These are phyloP conservation scores for Cryptus armator DNA, from an alignment of 2,888 invertebrate species.

Conservation along the genomic window DNA sequence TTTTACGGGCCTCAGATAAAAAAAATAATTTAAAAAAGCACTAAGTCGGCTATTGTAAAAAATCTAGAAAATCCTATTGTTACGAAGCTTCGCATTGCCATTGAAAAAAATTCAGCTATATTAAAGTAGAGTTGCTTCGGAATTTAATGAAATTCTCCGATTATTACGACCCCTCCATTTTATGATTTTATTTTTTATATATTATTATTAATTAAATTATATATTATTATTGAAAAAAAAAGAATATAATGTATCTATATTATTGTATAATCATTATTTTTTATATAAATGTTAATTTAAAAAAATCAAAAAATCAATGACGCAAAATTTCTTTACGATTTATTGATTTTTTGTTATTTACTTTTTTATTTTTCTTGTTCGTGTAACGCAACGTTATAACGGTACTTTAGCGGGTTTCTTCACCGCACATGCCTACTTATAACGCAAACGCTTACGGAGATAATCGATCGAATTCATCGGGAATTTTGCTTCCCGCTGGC, in stretches of 20 bases:
- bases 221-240: too few species aligned
- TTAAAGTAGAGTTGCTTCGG: too few species aligned
- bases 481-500: not conserved
- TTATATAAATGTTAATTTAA: too few species aligned
- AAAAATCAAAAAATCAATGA: too few species aligned
- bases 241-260: not conserved
- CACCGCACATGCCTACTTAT: not conserved
- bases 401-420: not conserved
- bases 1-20: not conserved
- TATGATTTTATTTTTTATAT: too few species aligned
- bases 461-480: conserved; percentile 6
- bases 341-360: not conserved
- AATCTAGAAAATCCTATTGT: not conserved
- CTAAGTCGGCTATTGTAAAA: not conserved
- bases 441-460: not conserved
- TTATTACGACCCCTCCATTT: too few species aligned
- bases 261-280: not conserved
- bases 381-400: not conserved
- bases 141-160: too few species aligned
- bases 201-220: too few species aligned
- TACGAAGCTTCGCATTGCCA: too few species aligned
- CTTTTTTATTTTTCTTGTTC: not conserved
- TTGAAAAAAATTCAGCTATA: too few species aligned
- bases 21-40: not conserved
- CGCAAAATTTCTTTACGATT: not conserved